A percentile compares a stretch with the other conserved stretches of the same genome.
Evolutionary conservation across 2,113 vertebrate species (phyloP).

Genomic region (Pelmatolapia mariae): DNA sequence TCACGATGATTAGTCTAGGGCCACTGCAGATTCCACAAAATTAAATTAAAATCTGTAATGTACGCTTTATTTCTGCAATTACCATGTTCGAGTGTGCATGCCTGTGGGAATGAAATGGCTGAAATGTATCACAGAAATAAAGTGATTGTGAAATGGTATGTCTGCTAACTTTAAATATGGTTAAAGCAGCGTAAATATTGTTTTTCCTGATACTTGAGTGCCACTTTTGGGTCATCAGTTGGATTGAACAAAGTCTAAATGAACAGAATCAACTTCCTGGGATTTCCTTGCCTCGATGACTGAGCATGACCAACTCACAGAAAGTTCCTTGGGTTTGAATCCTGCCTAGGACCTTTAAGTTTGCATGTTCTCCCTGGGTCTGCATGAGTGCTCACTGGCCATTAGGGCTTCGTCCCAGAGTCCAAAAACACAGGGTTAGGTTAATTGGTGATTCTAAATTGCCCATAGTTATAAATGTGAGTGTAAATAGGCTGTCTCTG

Average conservation of each 20-base stretch:
- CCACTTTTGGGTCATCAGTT: accelerated
- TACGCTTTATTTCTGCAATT: not conserved
- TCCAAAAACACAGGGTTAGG: not conserved
- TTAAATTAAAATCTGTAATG: not conserved
- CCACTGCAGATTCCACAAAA: not conserved
- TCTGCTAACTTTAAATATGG: not conserved
- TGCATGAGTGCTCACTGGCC: not conserved
- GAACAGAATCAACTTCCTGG: not conserved
- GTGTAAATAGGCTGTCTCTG: not conserved
- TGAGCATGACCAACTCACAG: not conserved
- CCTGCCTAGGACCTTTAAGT: not conserved
- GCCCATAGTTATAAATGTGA: not conserved
- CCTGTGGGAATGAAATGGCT: not conserved
- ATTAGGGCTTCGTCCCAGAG: not conserved
- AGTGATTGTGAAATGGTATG: not conserved
- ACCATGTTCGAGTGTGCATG: not conserved
- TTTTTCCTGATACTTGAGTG: not conserved
- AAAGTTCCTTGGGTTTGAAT: not conserved
- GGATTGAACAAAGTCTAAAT: not conserved
- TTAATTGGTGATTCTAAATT: not conserved
- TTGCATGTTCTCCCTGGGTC: not conserved
- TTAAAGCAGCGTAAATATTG: accelerated
- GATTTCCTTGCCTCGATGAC: not conserved
- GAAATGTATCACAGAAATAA: not conserved
- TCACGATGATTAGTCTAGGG: not conserved